phyloP scores from a whole-genome alignment of 2,888 invertebrate species.

The Cheilosia vulpina region DNA sequence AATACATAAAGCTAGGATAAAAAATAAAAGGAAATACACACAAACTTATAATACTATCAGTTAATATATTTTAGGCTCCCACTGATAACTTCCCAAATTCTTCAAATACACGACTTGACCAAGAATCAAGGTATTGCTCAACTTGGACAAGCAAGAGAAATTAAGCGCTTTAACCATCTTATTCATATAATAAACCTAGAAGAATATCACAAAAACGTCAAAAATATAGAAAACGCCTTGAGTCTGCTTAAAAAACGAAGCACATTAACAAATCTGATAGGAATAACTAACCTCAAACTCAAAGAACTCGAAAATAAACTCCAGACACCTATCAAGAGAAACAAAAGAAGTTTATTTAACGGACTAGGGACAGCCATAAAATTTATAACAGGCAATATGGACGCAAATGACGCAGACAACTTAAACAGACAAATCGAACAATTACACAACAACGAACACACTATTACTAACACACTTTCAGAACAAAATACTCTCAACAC shows the following conservation, averaged over 20 bases:
- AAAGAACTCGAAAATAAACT: conserved; percentile 31
- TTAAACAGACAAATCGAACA: conserved; percentile 33
- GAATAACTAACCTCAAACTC: conserved; percentile 31
- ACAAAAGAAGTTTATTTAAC: conserved; percentile 42
- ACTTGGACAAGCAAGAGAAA: background rate
- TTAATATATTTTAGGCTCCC: too few species aligned
- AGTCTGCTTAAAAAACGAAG: conserved; percentile 3
- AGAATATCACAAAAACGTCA: background rate
- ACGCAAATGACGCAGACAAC: conserved; percentile 32
- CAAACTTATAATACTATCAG: background rate
- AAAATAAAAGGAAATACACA: conserved; percentile 26
- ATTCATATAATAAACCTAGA: background rate
- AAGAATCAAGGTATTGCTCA: background rate
- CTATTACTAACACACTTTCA: background rate
- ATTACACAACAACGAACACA: conserved; percentile 16
- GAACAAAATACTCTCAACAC: conserved; percentile 20
- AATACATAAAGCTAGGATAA: conserved; percentile 39
- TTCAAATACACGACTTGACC: background rate
- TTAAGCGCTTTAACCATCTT: background rate
- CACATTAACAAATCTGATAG: conserved; percentile 5
- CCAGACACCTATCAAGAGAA: conserved; percentile 15
- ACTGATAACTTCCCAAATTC: background rate
- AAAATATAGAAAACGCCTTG: background rate
- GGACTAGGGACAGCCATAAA: conserved; percentile 45
- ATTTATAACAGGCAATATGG: conserved; percentile 33